Base-by-base conservation (phyloP, 2,113 vertebrate species). In the Xenopus laevis region DNA sequence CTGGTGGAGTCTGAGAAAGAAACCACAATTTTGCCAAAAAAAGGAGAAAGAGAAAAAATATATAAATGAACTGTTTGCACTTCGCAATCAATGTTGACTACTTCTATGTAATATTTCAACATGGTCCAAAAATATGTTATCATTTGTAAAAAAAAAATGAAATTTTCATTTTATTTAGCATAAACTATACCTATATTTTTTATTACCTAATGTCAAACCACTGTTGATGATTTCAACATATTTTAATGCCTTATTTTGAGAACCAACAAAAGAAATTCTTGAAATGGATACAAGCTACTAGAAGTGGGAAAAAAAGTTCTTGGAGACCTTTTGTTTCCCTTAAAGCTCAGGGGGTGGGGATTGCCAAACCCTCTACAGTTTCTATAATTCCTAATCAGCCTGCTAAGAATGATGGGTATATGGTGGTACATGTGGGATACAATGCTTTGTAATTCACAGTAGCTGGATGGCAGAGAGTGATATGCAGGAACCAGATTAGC, bases 211-310 rank as follows among this genome's bases (percentile, higher is more conserved):
- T 27, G 16, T 63, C 33, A 15, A 52, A 4, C 17, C 15, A 17
- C 18, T 70, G 17, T 53, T 27, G 23, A 4, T 27, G 68, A 50
- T 53, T 17, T 12, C 20, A 68, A 63, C 52, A 18, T 53, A 55
- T 63, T 76, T 62, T 23, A 68, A 69, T 77, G 74, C 74, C 74
- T 77, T 77, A 77, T 23, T 21, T 57, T 70, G 66, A 44, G 67
- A 69, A 57, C 8, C 46, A 62, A 63, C 65, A 23, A 53, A 70
- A 46, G 53, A 27, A 69, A 68, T 10, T 50, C 11, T 50, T 50
- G 47, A 50, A 4, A 15, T 50, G 23, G 23, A 27, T 27, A 27
- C 23, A 27, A 27, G 23, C 23, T 27, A 27, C 23, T 27, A 27
- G 1, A 50, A 13, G 12, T 50, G 47, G 33, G n/a, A n/a, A 40